A percentile compares a stretch with the other conserved stretches of the same genome.
Evolutionary conservation across 2,888 invertebrate genomes (phyloP).

Genomic region (Linnaemya vulpina): DNA sequence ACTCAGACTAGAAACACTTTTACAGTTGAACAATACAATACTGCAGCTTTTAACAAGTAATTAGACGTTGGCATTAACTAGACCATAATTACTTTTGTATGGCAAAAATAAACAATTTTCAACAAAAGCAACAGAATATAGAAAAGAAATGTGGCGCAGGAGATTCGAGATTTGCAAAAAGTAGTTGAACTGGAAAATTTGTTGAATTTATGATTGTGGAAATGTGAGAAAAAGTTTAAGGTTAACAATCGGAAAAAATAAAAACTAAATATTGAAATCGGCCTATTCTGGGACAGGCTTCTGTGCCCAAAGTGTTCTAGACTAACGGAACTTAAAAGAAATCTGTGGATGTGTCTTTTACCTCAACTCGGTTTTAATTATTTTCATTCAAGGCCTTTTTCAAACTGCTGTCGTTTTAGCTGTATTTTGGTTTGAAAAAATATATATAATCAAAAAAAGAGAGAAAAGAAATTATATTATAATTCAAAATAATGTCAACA

Average conservation of each 20-base stretch:
- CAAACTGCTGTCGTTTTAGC: not conserved
- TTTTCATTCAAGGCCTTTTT: not conserved
- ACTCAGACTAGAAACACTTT: slow-evolving; percentile 14
- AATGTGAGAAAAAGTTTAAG: too few species aligned
- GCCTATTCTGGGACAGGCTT: too few species aligned
- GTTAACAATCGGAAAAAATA: too few species aligned
- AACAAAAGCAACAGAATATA: slow-evolving; percentile 35
- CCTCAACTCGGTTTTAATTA: too few species aligned
- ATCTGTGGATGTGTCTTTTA: too few species aligned
- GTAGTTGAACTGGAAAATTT: not conserved
- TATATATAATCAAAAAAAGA: slow-evolving; percentile 3
- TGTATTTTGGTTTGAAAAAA: not conserved
- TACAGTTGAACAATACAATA: not conserved
- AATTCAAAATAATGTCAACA: slow-evolving; percentile 70
- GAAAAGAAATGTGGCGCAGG: slow-evolving; percentile 3
- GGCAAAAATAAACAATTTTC: not conserved
- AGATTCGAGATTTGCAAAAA: not conserved
- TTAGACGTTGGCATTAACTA: slow-evolving; percentile 59
- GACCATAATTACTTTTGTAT: slow-evolving; percentile 60
- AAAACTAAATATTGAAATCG: too few species aligned
- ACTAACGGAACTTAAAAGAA: not conserved
- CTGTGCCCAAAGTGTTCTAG: too few species aligned
- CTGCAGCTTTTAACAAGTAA: slow-evolving; percentile 35
- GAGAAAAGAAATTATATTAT: slow-evolving; percentile 53
- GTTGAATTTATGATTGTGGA: not conserved